These are phyloP conservation scores for Eristalinus sepulchralis DNA, from an alignment of 2,888 invertebrate genomes.

Conservation along the genomic window DNA sequence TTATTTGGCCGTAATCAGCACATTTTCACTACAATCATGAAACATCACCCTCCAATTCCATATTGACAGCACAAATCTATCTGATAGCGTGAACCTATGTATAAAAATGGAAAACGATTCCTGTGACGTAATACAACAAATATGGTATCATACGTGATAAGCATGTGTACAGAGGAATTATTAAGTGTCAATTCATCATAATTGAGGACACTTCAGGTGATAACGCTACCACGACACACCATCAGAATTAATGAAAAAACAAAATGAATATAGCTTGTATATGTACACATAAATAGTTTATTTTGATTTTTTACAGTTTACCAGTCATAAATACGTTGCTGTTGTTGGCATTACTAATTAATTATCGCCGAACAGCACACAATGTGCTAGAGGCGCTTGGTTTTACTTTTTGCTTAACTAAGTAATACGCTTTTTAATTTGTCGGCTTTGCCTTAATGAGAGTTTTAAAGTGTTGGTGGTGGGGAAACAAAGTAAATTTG, in stretches of 20 bases:
- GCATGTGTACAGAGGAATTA: conserved; percentile 13
- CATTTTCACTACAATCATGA: too few relatives aligned
- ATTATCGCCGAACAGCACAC: neutral
- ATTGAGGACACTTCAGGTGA: neutral
- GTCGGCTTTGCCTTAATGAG: conserved; percentile 26
- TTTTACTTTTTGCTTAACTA: conserved; percentile 4
- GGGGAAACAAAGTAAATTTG: conserved; percentile 26
- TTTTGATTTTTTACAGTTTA: neutral
- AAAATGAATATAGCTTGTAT: neutral
- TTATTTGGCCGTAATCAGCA: too few relatives aligned
- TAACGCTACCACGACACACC: neutral
- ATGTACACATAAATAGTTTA: conserved; percentile 17
- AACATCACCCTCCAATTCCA: neutral
- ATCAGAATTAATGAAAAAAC: neutral
- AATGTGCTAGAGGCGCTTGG: neutral
- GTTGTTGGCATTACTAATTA: neutral
- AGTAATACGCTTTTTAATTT: conserved; percentile 16
- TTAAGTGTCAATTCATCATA: conserved; percentile 3
- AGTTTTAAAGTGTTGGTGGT: neutral
- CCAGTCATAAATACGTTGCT: conserved; percentile 3
- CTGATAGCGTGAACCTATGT: neutral
- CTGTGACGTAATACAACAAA: neutral
- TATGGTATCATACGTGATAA: conserved; percentile 23
- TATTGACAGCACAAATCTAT: neutral
- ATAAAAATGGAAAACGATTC: neutral